These are phyloP conservation scores for Circaetus gallicus DNA, from an alignment of 2,113 vertebrate genomes.

Conservation along the genomic window DNA sequence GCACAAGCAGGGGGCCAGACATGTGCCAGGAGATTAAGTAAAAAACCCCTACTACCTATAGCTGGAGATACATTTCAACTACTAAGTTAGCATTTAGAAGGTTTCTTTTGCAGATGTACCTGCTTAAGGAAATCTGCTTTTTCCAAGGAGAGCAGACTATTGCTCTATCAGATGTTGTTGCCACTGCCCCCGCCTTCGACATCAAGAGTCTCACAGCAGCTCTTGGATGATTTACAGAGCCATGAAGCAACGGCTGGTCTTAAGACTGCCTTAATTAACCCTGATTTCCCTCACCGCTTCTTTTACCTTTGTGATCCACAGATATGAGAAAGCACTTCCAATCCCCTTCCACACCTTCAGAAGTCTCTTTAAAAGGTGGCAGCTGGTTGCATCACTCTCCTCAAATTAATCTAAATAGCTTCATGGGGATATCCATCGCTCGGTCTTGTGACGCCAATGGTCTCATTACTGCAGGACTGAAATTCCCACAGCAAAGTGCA, in stretches of 20 bases:
- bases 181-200: neutral
- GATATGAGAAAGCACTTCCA: neutral
- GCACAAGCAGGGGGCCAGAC: neutral
- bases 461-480: neutral
- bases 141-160: neutral
- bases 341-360: neutral
- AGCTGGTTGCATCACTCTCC: neutral
- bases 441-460: neutral
- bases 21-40: neutral
- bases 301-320: neutral
- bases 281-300: neutral
- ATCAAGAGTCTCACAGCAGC: neutral
- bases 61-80: neutral
- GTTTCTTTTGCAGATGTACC: neutral
- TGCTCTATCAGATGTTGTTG: neutral
- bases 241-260: neutral
- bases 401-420: neutral
- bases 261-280: slow-evolving; percentile 16
- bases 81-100: neutral
- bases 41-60: neutral
- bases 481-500: neutral
- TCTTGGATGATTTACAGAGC: neutral
- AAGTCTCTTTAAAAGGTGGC: neutral
- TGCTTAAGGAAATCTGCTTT: neutral
- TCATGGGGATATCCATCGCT: neutral